A percentile compares a stretch with the other conserved stretches of the same genome.
Conservation (phyloP, 2,888 invertebrate species). For the Rhamphomyia laevipes region DNA sequence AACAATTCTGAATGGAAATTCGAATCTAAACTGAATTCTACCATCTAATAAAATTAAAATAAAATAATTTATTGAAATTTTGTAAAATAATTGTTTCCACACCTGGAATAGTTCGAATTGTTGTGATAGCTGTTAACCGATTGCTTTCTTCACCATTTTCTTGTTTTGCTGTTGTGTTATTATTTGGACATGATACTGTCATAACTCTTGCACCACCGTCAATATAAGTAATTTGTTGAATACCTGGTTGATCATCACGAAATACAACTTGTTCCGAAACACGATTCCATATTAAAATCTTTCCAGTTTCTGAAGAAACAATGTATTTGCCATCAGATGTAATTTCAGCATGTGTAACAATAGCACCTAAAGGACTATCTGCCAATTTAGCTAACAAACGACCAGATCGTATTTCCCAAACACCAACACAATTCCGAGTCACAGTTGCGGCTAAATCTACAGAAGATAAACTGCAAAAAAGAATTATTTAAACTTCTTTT, state of each 20-base stretch:
- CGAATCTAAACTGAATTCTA: constrained; percentile 63
- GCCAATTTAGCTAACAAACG: constrained; percentile 75
- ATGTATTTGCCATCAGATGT: constrained; percentile 75
- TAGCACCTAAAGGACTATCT: constrained; percentile 84
- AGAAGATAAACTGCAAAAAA: constrained; percentile 51
- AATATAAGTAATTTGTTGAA: constrained; percentile 37
- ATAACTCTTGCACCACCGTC: constrained; percentile 35
- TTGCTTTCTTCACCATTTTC: constrained; percentile 50
- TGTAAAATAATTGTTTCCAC: constrained; percentile 11
- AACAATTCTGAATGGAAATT: constrained; percentile 64
- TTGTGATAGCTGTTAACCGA: constrained; percentile 49
- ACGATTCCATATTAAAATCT: constrained; percentile 79
- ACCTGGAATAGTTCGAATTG: constrained; percentile 65
- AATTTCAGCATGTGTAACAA: constrained; percentile 84
- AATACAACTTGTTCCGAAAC: constrained; percentile 51
- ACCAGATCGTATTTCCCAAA: constrained; percentile 86
- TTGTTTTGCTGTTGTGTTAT: constrained; percentile 37
- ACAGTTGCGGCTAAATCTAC: constrained; percentile 81
- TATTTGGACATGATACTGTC: constrained; percentile 35
- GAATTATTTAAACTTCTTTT: neutral
- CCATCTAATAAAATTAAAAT: constrained; percentile 45
- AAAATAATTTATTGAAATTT: neutral
- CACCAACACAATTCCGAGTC: constrained; percentile 86
- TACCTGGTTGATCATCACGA: constrained; percentile 64
- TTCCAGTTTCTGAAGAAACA: constrained; percentile 84